Conservation (phyloP, 1,140 invertebrate genomes). For the Drosophila tani region DNA sequence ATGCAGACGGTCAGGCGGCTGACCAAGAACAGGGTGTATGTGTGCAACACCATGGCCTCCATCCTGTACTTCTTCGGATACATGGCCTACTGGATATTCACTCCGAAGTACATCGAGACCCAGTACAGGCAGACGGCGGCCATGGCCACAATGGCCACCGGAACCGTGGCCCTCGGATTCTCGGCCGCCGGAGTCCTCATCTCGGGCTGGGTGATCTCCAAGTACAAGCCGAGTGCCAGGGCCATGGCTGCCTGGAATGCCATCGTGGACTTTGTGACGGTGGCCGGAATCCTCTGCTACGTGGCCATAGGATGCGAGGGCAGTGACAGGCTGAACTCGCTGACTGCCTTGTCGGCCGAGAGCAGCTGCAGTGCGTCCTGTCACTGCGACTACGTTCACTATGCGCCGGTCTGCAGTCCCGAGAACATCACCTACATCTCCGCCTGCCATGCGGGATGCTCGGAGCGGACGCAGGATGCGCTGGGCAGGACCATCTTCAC, state of each 20-base stretch:
- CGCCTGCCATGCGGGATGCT: conserved; percentile 90
- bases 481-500: conserved; percentile 78
- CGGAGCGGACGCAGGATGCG: conserved; percentile 51
- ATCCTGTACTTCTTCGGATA: conserved; percentile 90
- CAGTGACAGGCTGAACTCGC: conserved; percentile 61
- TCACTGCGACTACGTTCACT: conserved; percentile 88
- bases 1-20: conserved; percentile 33
- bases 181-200: conserved; percentile 89
- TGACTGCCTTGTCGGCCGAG: conserved; percentile 26
- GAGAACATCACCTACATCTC: conserved; percentile 88
- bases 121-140: conserved; percentile 90
- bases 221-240: conserved; percentile 89
- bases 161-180: conserved; percentile 89
- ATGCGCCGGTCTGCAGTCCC: conserved; percentile 89
- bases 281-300: conserved; percentile 88
- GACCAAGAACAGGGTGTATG: conserved; percentile 88
- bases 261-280: conserved; percentile 88
- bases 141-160: conserved; percentile 88
- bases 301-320: conserved; percentile 89
- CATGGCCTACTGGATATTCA: conserved; percentile 91
- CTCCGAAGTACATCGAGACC: conserved; percentile 91
- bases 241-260: conserved; percentile 90
- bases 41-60: conserved; percentile 88
- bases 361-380: conserved; percentile 87
- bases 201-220: conserved; percentile 89